A percentile compares a stretch with the other conserved stretches of the same genome.
These are phyloP conservation scores for Cydia splendana DNA, from an alignment of 1,140 invertebrate species.

Conservation along the genomic window DNA sequence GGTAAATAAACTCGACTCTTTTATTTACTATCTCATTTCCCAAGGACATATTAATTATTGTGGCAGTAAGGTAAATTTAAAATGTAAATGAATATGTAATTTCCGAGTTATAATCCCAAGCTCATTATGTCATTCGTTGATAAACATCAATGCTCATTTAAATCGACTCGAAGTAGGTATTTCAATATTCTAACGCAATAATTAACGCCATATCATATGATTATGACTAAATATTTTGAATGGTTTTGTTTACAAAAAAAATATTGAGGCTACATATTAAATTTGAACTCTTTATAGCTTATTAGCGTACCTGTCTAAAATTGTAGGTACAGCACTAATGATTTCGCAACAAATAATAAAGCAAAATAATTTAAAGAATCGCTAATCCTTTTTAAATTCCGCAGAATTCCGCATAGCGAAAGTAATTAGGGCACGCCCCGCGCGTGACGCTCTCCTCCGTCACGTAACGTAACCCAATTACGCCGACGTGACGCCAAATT, in stretches of 20 bases:
- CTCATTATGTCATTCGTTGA: neutral
- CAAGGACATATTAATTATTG: neutral
- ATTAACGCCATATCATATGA: too few species aligned
- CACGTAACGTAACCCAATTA: conserved; percentile 78
- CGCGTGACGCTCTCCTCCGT: conserved; percentile 64
- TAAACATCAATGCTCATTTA: neutral
- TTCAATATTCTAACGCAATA: too few species aligned
- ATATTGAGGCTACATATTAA: too few species aligned
- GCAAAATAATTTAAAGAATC: neutral
- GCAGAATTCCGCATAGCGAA: conserved; percentile 51
- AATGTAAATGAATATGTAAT: conserved; percentile 1
- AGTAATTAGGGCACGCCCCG: conserved; percentile 73
- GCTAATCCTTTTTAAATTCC: conserved; percentile 23
- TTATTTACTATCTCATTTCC: conserved; percentile 1
- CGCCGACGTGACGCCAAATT: conserved; percentile 68
- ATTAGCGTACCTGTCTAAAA: too few species aligned
- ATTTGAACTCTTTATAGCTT: too few species aligned
- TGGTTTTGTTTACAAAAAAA: too few species aligned
- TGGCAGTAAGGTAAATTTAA: neutral
- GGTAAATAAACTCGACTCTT: conserved; percentile 1
- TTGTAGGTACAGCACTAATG: neutral
- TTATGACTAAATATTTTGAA: too few species aligned
- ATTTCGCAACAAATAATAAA: neutral
- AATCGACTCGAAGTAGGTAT: neutral
- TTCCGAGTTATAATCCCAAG: neutral